phyloP scores from a whole-genome alignment of 2,113 vertebrate genomes.

The Cairina moschata region DNA sequence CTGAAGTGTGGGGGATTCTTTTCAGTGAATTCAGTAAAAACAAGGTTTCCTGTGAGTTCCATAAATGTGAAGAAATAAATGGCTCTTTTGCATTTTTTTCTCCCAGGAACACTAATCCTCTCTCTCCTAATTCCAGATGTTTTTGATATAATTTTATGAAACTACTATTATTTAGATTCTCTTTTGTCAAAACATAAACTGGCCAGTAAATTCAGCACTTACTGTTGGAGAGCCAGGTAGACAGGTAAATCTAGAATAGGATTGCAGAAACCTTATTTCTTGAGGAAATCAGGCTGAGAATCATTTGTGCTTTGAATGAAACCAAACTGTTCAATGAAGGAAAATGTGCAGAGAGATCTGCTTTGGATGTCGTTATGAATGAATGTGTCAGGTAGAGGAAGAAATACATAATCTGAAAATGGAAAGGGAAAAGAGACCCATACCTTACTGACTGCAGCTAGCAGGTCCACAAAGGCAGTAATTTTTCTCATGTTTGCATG shows the following conservation, averaged over 20 bases:
- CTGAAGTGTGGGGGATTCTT: not conserved
- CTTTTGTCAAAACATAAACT: not conserved
- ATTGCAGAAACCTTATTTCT: not conserved
- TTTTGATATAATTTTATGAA: not conserved
- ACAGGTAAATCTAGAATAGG: not conserved
- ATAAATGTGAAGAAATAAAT: not conserved
- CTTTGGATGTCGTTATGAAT: not conserved
- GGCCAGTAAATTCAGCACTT: not conserved
- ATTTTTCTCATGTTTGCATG: not conserved
- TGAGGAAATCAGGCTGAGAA: not conserved
- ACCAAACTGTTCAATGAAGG: not conserved
- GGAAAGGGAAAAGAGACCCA: not conserved
- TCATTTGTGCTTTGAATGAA: not conserved
- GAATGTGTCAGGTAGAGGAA: not conserved
- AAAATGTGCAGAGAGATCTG: not conserved
- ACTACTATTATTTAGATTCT: not conserved
- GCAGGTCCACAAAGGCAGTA: not conserved
- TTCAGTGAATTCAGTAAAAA: not conserved
- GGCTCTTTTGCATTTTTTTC: not conserved
- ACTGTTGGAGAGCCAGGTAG: not conserved
- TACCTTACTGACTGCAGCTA: not conserved
- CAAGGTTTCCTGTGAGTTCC: not conserved
- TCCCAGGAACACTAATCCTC: not conserved
- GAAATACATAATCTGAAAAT: not conserved
- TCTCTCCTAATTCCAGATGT: not conserved